A percentile compares a stretch with the other conserved stretches of the same genome.
Evolutionary conservation across 2,797 vertebrate genomes (phyloP).

Genomic region (Pelodytes ibericus): DNA sequence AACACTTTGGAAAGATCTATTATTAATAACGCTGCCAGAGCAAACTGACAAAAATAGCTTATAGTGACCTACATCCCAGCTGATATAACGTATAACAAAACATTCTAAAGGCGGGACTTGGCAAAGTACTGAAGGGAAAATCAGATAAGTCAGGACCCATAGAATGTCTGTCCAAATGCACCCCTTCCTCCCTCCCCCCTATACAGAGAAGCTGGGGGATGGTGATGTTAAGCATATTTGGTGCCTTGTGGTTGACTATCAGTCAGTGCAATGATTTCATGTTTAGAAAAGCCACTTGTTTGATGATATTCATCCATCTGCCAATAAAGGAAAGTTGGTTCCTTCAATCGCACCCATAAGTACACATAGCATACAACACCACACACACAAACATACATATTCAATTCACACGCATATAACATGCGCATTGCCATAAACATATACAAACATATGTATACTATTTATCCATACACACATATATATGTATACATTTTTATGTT

Average conservation of each 20-base stretch:
- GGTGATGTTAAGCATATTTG: neutral
- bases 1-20: slow-evolving; percentile 73
- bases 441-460: neutral
- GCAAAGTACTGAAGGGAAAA: slow-evolving; percentile 38
- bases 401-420: neutral
- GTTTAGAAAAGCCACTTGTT: slow-evolving; percentile 44
- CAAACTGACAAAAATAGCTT: slow-evolving; percentile 72
- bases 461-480: too few relatives aligned
- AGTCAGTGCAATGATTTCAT: slow-evolving; percentile 39
- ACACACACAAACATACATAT: neutral
- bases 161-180: slow-evolving; percentile 27
- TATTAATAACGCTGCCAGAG: slow-evolving; percentile 74
- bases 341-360: slow-evolving; percentile 11
- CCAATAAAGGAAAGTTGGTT: slow-evolving; percentile 26
- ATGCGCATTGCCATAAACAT: neutral
- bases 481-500: too few relatives aligned
- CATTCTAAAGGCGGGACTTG: slow-evolving; percentile 51
- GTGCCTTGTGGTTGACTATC: slow-evolving; percentile 26
- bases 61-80: slow-evolving; percentile 74
- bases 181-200: slow-evolving; percentile 7
- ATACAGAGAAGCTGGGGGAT: slow-evolving; percentile 12
- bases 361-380: neutral
- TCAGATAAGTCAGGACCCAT: slow-evolving; percentile 38
- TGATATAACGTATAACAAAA: slow-evolving; percentile 63
- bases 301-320: neutral